Conservation (phyloP, 2,797 vertebrate genomes). For the Sarcoramphus papa region DNA sequence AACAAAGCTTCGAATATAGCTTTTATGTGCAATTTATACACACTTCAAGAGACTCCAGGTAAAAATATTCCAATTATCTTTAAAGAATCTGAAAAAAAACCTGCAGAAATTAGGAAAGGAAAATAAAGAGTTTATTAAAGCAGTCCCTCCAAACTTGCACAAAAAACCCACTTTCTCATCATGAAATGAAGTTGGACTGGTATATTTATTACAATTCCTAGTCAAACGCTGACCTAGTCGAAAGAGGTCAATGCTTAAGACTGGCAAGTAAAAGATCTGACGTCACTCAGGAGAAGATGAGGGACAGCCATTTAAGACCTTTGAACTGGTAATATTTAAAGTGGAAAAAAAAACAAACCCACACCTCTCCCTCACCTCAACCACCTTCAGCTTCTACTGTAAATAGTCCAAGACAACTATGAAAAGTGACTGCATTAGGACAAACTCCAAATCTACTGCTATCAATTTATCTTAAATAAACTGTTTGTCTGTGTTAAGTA, state of each 20-base stretch:
- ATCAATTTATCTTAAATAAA: constrained; percentile 34
- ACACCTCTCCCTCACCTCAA: not conserved
- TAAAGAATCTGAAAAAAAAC: not conserved
- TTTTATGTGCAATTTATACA: not conserved
- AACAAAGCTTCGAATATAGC: not conserved
- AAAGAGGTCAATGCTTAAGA: not conserved
- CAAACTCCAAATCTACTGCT: not conserved
- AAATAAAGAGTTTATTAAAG: not conserved
- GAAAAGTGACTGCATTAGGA: not conserved
- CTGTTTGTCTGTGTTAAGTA: not conserved
- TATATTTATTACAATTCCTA: not conserved
- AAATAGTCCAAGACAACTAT: constrained; percentile 13
- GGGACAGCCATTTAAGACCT: not conserved
- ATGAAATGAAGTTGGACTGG: not conserved
- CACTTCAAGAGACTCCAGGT: not conserved
- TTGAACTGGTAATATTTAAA: not conserved
- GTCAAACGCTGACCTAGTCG: not conserved
- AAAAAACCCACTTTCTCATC: not conserved
- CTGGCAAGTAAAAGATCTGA: not conserved
- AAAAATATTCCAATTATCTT: not conserved
- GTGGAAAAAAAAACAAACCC: not conserved
- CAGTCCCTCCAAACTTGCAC: not conserved
- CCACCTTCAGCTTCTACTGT: not conserved
- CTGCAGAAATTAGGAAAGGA: not conserved
- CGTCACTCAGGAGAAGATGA: not conserved